Base-by-base conservation (phyloP, 92 coral and sea anemone species). In the Bergia sp. region DNA sequence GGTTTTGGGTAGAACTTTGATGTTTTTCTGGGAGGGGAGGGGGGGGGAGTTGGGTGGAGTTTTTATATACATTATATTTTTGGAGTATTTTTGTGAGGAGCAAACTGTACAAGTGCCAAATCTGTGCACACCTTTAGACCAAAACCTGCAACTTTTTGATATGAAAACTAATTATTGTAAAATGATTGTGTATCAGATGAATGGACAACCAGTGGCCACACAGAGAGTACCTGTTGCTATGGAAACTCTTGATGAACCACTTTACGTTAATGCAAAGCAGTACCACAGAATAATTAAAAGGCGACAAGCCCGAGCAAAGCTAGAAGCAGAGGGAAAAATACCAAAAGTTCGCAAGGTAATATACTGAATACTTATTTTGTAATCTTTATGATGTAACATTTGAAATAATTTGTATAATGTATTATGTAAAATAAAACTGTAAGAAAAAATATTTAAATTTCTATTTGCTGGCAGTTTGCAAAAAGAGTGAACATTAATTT, bases 191-290 rank as follows among this genome's bases (percentile, higher is more conserved):
- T 39, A 21, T 44, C 85, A 95, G 98, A 95, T 95, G 98, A 95
- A 92, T 89, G 96, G 98, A 41, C 96, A 97, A 89, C 96, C 99
- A 47, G 88, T 97, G 65, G 96, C 96, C 49, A 86, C 97, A 45
- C 99, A 97, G 92, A 96, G 99, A 82, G 91, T 97, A 12, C 99
- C 99, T n/a, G 99, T 97, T 92, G 96, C 99, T 65, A 96, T 97
- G 99, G 99, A 97, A 93, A 95, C 99, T 38, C 94, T 97, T 75
- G 99, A 97, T 89, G 99, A 97, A 86, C 99, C 99, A 71, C 95
- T 97, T 47, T 97, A 97, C 40, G 99, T 97, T 38, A 97, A 97
- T 89, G 99, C 99, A 42, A 97, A 97, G 82, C 99, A 97, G 85
- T 97, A 97, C 86, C 99, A 97, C 93, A 92, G 99, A 90, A 97